These are phyloP conservation scores for Lepidurus apus DNA, from an alignment of 1,140 invertebrate genomes.

Conservation along the genomic window DNA sequence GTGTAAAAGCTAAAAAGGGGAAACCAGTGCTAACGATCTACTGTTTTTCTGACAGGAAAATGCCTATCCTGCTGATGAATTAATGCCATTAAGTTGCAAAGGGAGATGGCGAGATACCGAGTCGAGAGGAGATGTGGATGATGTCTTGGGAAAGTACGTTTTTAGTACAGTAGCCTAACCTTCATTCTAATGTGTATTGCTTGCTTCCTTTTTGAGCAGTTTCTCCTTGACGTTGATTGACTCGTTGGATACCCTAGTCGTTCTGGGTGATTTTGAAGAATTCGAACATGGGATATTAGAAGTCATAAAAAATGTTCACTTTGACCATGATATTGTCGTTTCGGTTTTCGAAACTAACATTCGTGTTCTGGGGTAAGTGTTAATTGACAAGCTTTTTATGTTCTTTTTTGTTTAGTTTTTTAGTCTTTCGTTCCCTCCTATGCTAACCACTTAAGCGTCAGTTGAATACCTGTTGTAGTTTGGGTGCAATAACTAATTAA, in stretches of 20 bases:
- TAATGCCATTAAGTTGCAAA: slow-evolving; percentile 94
- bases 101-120: slow-evolving; percentile 81
- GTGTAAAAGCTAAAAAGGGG: background rate
- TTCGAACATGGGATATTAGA: slow-evolving; percentile 87
- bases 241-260: slow-evolving; percentile 85
- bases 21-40: background rate
- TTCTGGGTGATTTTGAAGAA: slow-evolving; percentile 86
- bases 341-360: slow-evolving; percentile 99
- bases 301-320: slow-evolving; percentile 77
- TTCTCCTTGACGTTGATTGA: slow-evolving; percentile 95
- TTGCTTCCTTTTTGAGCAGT: slow-evolving; percentile 56
- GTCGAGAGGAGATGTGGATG: slow-evolving; percentile 90
- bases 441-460: background rate
- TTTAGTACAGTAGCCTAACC: slow-evolving; percentile 30
- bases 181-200: background rate
- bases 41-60: slow-evolving; percentile 56
- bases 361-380: slow-evolving; percentile 79
- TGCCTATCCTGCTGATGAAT: slow-evolving; percentile 95
- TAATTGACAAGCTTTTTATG: slow-evolving; percentile 32
- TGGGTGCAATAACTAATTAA: background rate
- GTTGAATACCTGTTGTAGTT: slow-evolving; percentile 2
- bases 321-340: slow-evolving; percentile 91
- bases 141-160: slow-evolving; percentile 90
- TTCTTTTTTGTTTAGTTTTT: background rate
- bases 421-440: background rate